phyloP scores from a whole-genome alignment of 2,113 vertebrate genomes.

The Peromyscus polionotus region DNA sequence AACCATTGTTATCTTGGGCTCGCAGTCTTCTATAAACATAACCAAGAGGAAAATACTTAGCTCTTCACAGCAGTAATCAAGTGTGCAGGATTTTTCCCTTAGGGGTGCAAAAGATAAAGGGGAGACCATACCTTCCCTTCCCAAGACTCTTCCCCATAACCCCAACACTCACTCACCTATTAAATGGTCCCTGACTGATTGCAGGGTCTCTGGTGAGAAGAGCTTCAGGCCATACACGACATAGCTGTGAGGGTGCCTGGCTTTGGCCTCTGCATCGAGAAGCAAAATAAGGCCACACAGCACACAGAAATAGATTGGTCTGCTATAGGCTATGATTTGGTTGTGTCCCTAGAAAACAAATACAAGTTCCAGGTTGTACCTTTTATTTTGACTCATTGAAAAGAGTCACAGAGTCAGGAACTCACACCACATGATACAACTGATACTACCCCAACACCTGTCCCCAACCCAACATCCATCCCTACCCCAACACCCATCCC shows the following conservation, averaged over 20 bases:
- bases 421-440: not conserved
- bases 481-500: not conserved
- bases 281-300: conserved; percentile 97
- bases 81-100: not conserved
- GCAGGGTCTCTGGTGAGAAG: conserved; percentile 91
- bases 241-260: conserved; percentile 90
- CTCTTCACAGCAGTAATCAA: not conserved
- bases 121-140: not conserved
- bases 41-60: not conserved
- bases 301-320: conserved; percentile 97
- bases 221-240: conserved; percentile 94
- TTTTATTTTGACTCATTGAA: not conserved
- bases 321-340: conserved; percentile 97
- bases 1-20: not conserved
- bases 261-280: conserved; percentile 93
- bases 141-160: not conserved
- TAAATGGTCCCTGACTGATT: conserved; percentile 91
- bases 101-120: not conserved
- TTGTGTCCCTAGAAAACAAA: conserved; percentile 94
- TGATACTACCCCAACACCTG: not conserved
- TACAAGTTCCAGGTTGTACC: conserved; percentile 56
- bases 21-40: not conserved
- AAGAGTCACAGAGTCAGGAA: not conserved
- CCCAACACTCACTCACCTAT: conserved; percentile 90
- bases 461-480: too few species aligned